Base-by-base conservation (phyloP, 1,140 invertebrate genomes). In the Drosophila mojavensis region DNA sequence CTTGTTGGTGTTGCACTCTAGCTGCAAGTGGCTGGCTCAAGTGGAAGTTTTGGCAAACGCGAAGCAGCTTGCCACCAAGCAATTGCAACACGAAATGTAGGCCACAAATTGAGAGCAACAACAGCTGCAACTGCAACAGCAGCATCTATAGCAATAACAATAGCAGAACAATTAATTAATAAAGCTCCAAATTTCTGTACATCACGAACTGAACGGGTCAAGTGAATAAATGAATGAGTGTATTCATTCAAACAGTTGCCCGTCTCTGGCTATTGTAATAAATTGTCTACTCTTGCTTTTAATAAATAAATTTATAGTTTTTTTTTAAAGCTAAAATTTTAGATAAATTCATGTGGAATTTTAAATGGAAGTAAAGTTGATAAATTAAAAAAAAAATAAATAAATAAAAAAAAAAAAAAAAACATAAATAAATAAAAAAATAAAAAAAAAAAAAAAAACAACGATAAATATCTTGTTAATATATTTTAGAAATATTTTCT, bases 91-190 rank as follows among this genome's bases (percentile, higher is more conserved):
- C 55, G 48, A 68, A 75, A 75, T 81, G 63, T 78, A 69, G 70
- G 62, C 69, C 78, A 83, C 80, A 75, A 70, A 39, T 76, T 70
- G 64, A 33, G 43, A 69, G 26, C 33, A 69, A 48, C 71, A 79
- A 41, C 24, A 28, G 61, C 58, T 47, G 11, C 11, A 56, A 39
- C 13, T 61, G 11, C 41, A 30, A 26, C 51, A 72, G 3, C 59
- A 73, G 30, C 69, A 30, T 47, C 30, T 10, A 66, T 65, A 30
- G 3, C 59, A 73, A 39, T 63, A 69, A 33, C 70, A 74, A 48
- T n/a, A 67, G 30, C 39, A 63, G 36, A 79, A 50, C 54, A 53
- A 26, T 20, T 13, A 58, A 55, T 79, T 47, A 47, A 65, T 60
- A 45, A 79, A 55, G 70, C 45, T 45, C 60, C 39, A 80, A 68